phyloP scores from a whole-genome alignment of 2,888 invertebrate genomes.

The Dinocampus coccinellae region DNA sequence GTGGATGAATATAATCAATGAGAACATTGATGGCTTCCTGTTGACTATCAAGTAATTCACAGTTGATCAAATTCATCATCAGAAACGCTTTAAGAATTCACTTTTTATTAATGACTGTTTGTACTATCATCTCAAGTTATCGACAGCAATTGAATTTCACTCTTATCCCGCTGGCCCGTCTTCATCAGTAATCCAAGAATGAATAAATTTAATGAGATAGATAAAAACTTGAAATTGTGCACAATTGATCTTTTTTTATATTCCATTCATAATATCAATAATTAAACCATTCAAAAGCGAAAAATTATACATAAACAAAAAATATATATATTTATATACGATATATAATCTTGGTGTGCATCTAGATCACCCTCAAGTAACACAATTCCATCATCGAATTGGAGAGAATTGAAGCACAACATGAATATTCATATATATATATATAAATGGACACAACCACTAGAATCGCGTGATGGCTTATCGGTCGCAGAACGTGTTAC shows the following conservation, averaged over 20 bases:
- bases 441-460: conserved; percentile 41
- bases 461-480: conserved; percentile 39
- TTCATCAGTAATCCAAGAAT: background rate
- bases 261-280: too few relatives aligned
- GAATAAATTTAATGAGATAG: background rate
- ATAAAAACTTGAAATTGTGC: background rate
- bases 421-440: conserved; percentile 50
- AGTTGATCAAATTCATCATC: background rate
- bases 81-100: background rate
- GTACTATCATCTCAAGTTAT: background rate
- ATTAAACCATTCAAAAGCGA: too few relatives aligned
- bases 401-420: conserved; percentile 44
- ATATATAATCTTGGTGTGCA: background rate
- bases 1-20: background rate
- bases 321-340: background rate
- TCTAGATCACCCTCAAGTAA: background rate
- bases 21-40: background rate
- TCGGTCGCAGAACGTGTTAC: conserved; percentile 37
- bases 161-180: background rate
- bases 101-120: background rate
- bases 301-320: background rate
- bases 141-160: background rate
- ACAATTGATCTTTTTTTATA: too few relatives aligned
- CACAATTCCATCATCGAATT: conserved; percentile 40
- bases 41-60: background rate